These are phyloP conservation scores for Trachymyrmex cornetzi DNA, from an alignment of 1,140 invertebrate genomes.

Conservation along the genomic window DNA sequence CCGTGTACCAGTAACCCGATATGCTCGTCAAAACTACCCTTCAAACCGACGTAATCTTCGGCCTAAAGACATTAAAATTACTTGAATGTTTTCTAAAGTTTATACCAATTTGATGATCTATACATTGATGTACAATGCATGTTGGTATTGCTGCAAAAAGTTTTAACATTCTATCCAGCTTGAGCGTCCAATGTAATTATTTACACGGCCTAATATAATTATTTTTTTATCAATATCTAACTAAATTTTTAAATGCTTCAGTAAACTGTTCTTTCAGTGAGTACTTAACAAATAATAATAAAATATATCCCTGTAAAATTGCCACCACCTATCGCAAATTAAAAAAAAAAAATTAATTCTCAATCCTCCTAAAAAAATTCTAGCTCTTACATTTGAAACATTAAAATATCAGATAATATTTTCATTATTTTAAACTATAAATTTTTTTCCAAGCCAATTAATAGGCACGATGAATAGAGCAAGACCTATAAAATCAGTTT, in stretches of 20 bases:
- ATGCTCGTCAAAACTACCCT: slow-evolving; percentile 84
- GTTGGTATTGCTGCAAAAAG: too few relatives aligned
- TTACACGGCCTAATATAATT: too few relatives aligned
- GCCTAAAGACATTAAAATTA: slow-evolving; percentile 73
- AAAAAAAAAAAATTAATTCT: slow-evolving; percentile 6
- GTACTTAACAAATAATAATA: not conserved
- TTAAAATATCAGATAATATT: not conserved
- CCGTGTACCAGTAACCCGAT: slow-evolving; percentile 82
- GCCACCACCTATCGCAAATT: not conserved
- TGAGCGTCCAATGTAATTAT: too few relatives aligned
- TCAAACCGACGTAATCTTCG: slow-evolving; percentile 85
- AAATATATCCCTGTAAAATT: not conserved
- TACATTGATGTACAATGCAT: too few relatives aligned
- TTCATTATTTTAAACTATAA: not conserved
- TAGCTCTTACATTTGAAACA: not conserved
- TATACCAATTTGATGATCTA: not conserved
- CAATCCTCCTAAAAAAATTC: not conserved
- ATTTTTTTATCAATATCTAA: too few relatives aligned
- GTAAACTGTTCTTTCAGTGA: too few relatives aligned
- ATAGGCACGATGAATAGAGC: not conserved
- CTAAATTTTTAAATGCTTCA: too few relatives aligned
- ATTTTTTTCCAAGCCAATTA: not conserved
- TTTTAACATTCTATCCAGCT: too few relatives aligned
- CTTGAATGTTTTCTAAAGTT: not conserved
- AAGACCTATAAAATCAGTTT: not conserved